phyloP scores from a whole-genome alignment of 2,888 invertebrate genomes.

The Tanypteryx hageni region DNA sequence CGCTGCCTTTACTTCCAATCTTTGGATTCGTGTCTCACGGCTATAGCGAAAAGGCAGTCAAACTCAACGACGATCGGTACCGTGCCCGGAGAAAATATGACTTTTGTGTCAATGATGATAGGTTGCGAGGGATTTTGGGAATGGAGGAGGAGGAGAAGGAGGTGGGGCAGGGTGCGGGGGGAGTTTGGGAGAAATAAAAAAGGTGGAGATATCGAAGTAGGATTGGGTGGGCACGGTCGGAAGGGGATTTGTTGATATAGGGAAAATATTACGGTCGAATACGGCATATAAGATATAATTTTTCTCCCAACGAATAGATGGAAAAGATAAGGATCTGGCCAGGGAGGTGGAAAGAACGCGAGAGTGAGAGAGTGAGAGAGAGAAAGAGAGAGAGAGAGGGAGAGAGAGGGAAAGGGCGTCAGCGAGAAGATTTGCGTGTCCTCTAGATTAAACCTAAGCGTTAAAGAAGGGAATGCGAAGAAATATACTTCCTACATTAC shows the following conservation, averaged over 20 bases:
- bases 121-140: conserved; percentile 18
- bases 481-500: too few species aligned
- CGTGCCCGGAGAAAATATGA: conserved; percentile 56
- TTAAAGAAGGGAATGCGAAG: too few species aligned
- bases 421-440: too few species aligned
- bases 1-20: conserved; percentile 26
- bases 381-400: too few species aligned
- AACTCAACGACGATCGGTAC: conserved; percentile 17
- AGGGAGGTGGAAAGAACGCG: neutral
- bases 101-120: conserved; percentile 64
- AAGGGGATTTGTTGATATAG: neutral
- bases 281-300: neutral
- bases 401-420: too few species aligned
- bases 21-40: conserved; percentile 46
- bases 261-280: too few species aligned
- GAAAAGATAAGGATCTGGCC: neutral
- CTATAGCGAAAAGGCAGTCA: conserved; percentile 37
- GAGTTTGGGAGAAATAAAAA: neutral
- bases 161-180: neutral
- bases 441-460: too few species aligned
- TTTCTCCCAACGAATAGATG: neutral
- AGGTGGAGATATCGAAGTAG: neutral
- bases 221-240: neutral
- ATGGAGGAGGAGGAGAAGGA: neutral
- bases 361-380: neutral